phyloP scores from a whole-genome alignment of 2,888 invertebrate species.

The Drosophila tripunctata region DNA sequence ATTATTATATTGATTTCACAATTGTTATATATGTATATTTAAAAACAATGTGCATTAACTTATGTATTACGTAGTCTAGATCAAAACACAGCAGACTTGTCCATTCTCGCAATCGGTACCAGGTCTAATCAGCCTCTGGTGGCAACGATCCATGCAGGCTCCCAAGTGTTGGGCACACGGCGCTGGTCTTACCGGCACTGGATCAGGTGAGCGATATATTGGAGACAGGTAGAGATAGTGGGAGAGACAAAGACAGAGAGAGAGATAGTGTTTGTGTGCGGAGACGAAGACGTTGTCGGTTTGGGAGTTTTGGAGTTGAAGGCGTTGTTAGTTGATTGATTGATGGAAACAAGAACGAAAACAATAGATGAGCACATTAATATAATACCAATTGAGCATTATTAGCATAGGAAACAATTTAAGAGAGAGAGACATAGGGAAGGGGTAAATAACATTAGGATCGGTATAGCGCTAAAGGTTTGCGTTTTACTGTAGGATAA shows the following conservation, averaged over 20 bases:
- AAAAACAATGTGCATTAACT: constrained; percentile 5
- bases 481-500: constrained; percentile 29
- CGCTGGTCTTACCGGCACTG: constrained; percentile 82
- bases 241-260: background rate
- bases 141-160: constrained; percentile 78
- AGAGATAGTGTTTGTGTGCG: background rate
- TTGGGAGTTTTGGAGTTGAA: constrained; percentile 9
- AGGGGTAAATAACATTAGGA: background rate
- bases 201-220: background rate
- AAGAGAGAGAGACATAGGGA: background rate
- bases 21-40: constrained; percentile 4
- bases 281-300: constrained; percentile 4
- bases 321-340: constrained; percentile 9
- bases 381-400: constrained; percentile 45
- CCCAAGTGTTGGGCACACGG: constrained; percentile 81
- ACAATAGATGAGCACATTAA: constrained; percentile 37
- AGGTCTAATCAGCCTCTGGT: constrained; percentile 70
- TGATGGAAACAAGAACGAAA: constrained; percentile 9
- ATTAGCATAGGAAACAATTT: constrained; percentile 31
- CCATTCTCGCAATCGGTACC: constrained; percentile 81
- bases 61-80: constrained; percentile 41
- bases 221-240: background rate
- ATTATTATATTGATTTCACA: background rate
- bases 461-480: constrained; percentile 16
- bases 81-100: constrained; percentile 81